phyloP scores from a whole-genome alignment of 2,888 invertebrate species.

The Dendrolimus houi region DNA sequence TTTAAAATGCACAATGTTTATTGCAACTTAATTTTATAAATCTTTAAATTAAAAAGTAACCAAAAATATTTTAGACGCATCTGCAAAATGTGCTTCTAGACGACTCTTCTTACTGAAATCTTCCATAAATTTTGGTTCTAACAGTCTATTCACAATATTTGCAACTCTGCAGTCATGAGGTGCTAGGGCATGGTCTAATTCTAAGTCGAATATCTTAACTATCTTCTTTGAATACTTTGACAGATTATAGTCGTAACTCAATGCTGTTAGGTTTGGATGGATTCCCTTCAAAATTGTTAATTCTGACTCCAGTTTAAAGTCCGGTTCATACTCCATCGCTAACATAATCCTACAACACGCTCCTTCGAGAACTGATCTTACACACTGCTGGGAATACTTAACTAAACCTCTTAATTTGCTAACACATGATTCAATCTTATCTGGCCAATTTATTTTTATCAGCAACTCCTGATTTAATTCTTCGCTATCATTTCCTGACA shows the following conservation, averaged over 20 bases:
- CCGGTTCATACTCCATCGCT: conserved; percentile 28
- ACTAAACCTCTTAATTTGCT: conserved; percentile 17
- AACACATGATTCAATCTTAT: conserved; percentile 25
- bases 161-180: conserved; percentile 23
- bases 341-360: conserved; percentile 26
- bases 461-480: conserved; percentile 20
- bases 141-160: conserved; percentile 25
- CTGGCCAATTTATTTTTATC: conserved; percentile 19
- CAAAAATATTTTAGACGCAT: neutral
- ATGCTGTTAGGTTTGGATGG: conserved; percentile 14
- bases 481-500: conserved; percentile 19
- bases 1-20: too few relatives aligned
- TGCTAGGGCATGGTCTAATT: conserved; percentile 21
- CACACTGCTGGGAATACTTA: conserved; percentile 26
- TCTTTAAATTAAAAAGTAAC: too few relatives aligned
- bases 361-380: conserved; percentile 22
- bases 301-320: conserved; percentile 31
- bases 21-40: too few relatives aligned
- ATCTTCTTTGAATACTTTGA: conserved; percentile 28
- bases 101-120: conserved; percentile 5
- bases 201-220: conserved; percentile 22
- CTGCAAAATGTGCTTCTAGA: conserved; percentile 4
- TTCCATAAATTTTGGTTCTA: conserved; percentile 23
- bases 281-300: conserved; percentile 35
- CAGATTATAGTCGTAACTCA: conserved; percentile 34